Percentiles rank a stretch among this genome's conserved stretches.
Evolutionary conservation across 2,797 vertebrate genomes (phyloP).

Genomic region (Emydoidea blandingii): DNA sequence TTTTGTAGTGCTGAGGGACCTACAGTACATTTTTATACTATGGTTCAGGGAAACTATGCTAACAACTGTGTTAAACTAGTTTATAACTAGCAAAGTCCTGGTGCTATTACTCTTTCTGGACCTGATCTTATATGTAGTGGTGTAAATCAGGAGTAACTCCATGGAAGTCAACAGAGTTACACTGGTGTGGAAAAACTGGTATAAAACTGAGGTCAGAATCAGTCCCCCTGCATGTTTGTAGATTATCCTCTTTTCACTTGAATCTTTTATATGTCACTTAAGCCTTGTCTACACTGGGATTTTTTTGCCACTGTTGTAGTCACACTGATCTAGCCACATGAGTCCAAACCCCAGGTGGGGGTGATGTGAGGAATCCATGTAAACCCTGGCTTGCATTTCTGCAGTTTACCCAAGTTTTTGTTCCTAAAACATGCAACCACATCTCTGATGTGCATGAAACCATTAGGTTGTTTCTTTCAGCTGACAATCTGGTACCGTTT

Average conservation of each 20-base stretch:
- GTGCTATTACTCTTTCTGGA: not conserved
- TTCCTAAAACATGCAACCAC: not conserved
- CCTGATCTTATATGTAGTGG: not conserved
- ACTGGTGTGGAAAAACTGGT: too few species aligned
- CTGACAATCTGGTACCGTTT: too few species aligned
- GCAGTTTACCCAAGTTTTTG: not conserved
- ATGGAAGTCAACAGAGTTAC: not conserved
- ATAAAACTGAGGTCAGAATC: too few species aligned
- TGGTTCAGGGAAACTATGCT: not conserved
- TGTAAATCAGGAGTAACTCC: not conserved
- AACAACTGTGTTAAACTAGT: not conserved
- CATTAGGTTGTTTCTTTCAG: too few species aligned
- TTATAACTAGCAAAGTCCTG: slow-evolving; percentile 1
- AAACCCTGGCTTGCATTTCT: not conserved
- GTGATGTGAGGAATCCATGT: not conserved
- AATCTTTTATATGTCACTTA: not conserved
- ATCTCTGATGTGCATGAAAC: too few species aligned
- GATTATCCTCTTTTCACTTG: slow-evolving; percentile 1
- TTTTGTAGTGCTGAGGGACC: not conserved
- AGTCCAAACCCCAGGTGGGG: too few species aligned
- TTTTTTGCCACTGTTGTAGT: not conserved
- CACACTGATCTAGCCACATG: not conserved
- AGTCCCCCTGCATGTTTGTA: not conserved
- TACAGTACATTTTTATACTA: not conserved
- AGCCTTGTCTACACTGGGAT: not conserved